Evolutionary conservation across 2,888 invertebrate genomes (phyloP), one percentile per base, ranked within the genome.

Genomic region (Caenorhabditis imperialis): DNA sequence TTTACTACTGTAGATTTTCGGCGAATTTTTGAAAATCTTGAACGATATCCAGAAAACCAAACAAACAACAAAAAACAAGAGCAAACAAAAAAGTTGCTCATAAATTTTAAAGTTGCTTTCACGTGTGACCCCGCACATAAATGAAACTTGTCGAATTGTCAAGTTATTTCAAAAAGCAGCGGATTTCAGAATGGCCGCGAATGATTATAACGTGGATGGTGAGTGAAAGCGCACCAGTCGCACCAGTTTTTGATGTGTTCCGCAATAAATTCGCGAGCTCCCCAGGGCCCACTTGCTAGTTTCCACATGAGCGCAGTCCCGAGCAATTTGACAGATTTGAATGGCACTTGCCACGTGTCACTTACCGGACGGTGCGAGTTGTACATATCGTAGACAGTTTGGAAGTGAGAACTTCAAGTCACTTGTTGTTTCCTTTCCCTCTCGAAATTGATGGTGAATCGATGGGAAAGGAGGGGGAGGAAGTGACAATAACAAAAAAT

Each of bases 161-260:
- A n/a, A n/a, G n/a, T n/a, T n/a, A n/a, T n/a, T n/a, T n/a, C 30
- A 30, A 30, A 30, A 30, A 30, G 6, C 10, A 12, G 8, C 27
- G 20, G 16, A 35, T 20, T 54, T 16, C n/a, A 44, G 57, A 57
- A 71, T 71, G 62, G 50, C 62, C 16, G 27, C 62, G 18, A 71
- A 44, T 71, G 62, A 71, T 57, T 55, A 51, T 35, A 71, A 62
- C 44, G 51, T 71, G 62, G 71, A 71, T 62, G 71, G 71, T 71
- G 38, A 62, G 71, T 53, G 22, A 35, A 35, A 23, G 44, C 22
- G 23, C 22, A 22, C 20, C 22, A 16, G 7, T 1, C 37, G n/a
- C n/a, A n/a, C 10, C 10, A 30, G 27, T 27, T 25, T 40, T 35
- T 35, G 22, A 27, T 12, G n/a, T 8, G 7, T 30, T 8, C n/a